A percentile compares a stretch with the other conserved stretches of the same genome.
Conservation (phyloP, 2,113 vertebrate genomes). For the Callionymus lyra region DNA sequence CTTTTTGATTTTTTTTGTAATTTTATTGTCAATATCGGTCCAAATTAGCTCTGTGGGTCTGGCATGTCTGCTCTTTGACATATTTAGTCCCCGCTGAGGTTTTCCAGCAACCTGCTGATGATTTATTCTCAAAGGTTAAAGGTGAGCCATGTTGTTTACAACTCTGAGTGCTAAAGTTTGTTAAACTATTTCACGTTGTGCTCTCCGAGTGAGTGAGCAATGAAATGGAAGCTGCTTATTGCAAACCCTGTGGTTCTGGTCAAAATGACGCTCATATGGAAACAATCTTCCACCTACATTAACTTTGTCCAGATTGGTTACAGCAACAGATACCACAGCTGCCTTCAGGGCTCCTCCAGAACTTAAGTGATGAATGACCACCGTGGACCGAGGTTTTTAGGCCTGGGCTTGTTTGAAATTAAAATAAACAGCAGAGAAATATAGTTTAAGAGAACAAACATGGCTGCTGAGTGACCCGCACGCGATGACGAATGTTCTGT, state of each 20-base stretch:
- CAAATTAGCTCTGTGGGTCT: too few relatives aligned
- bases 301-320: conserved; percentile 54
- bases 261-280: conserved; percentile 57
- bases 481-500: conserved; percentile 33
- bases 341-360: conserved; percentile 38
- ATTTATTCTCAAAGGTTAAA: conserved; percentile 34
- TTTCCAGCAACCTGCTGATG: conserved; percentile 8
- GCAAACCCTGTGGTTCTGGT: conserved; percentile 15
- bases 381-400: conserved; percentile 29
- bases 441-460: conserved; percentile 30
- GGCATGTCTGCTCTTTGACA: background rate
- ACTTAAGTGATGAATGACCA: conserved; percentile 53
- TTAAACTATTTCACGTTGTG: conserved; percentile 13
- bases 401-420: conserved; percentile 32
- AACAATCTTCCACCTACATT: conserved; percentile 54
- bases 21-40: conserved; percentile 2
- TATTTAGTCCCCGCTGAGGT: background rate
- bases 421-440: conserved; percentile 45
- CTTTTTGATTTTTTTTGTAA: too few relatives aligned
- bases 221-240: conserved; percentile 31
- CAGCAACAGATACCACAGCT: conserved; percentile 40
- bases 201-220: conserved; percentile 16
- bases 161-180: conserved; percentile 30
- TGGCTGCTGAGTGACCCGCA: conserved; percentile 23
- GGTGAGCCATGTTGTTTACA: conserved; percentile 36